Evolutionary conservation across 2,113 vertebrate genomes (phyloP).

Genomic region (Trichomycterus rosablanca): DNA sequence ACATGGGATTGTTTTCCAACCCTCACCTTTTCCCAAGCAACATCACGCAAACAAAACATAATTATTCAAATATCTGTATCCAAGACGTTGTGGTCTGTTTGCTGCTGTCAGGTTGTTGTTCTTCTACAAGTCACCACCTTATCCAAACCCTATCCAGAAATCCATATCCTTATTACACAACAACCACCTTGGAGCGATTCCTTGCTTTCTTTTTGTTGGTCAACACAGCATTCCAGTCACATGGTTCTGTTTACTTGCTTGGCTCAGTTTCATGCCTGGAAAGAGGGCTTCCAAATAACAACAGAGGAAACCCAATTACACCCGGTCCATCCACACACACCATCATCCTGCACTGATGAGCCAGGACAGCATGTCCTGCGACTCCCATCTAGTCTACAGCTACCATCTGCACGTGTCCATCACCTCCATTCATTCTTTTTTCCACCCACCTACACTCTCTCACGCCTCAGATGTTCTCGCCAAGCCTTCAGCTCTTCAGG

Average conservation of each 20-base stretch:
- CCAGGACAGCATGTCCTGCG: constrained; percentile 52
- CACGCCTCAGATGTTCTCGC: background rate
- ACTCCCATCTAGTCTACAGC: constrained; percentile 17
- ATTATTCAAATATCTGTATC: constrained; percentile 49
- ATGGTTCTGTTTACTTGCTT: constrained; percentile 69
- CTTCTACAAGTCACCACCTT: constrained; percentile 48
- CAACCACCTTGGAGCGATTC: constrained; percentile 49
- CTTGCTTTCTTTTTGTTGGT: constrained; percentile 49
- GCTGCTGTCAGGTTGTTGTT: constrained; percentile 48
- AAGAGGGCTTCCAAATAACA: constrained; percentile 62
- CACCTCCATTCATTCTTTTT: background rate
- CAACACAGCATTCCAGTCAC: constrained; percentile 61
- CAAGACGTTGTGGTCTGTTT: constrained; percentile 38
- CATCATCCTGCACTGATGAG: constrained; percentile 22
- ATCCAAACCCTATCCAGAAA: constrained; percentile 42
- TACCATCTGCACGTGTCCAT: constrained; percentile 17
- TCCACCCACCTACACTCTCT: background rate
- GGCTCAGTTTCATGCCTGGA: constrained; percentile 55
- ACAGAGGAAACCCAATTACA: constrained; percentile 68
- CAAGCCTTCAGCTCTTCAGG: constrained; percentile 5
- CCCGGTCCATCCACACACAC: constrained; percentile 47
- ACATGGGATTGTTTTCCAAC: constrained; percentile 13
- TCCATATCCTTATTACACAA: constrained; percentile 59
- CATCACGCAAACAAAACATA: constrained; percentile 34
- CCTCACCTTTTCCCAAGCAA: constrained; percentile 37